Evolutionary conservation across 2,888 invertebrate species (phyloP).

Genomic region (Epirrhoe tristata): DNA sequence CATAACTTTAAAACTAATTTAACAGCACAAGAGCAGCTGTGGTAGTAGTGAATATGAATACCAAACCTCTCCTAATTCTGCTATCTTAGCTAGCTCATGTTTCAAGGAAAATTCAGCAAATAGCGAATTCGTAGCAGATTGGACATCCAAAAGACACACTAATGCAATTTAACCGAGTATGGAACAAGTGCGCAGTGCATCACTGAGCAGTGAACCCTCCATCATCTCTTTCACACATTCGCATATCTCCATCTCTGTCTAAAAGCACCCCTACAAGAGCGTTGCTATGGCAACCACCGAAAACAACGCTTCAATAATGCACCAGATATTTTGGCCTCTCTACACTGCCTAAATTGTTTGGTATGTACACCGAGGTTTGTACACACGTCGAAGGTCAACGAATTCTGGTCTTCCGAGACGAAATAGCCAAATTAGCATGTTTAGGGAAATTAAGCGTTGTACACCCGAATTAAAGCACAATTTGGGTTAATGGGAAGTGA

Average conservation of each 20-base stretch:
- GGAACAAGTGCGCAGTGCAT: slow-evolving; percentile 70
- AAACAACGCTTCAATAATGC: slow-evolving; percentile 65
- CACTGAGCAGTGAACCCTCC: slow-evolving; percentile 63
- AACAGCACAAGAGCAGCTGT: too few relatives aligned
- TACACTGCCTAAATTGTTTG: slow-evolving; percentile 42
- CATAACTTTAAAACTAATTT: too few relatives aligned
- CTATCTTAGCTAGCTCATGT: background rate
- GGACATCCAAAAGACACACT: slow-evolving; percentile 61
- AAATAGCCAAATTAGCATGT: slow-evolving; percentile 45
- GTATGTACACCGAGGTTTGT: slow-evolving; percentile 37
- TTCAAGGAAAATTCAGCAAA: slow-evolving; percentile 21
- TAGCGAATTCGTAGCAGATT: slow-evolving; percentile 47
- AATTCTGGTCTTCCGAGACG: slow-evolving; percentile 49
- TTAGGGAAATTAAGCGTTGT: slow-evolving; percentile 70
- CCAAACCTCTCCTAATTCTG: background rate
- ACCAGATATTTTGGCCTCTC: slow-evolving; percentile 65
- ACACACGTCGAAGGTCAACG: slow-evolving; percentile 55
- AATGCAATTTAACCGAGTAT: slow-evolving; percentile 77
- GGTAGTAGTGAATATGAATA: too few relatives aligned
- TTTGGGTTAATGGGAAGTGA: slow-evolving; percentile 62
- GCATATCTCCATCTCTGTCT: slow-evolving; percentile 46
- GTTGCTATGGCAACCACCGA: slow-evolving; percentile 75
- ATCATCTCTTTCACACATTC: slow-evolving; percentile 50
- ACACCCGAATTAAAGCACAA: slow-evolving; percentile 63
- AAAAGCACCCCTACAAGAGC: slow-evolving; percentile 66